phyloP scores from a whole-genome alignment of 2,888 invertebrate genomes.

The Morpho helenor region DNA sequence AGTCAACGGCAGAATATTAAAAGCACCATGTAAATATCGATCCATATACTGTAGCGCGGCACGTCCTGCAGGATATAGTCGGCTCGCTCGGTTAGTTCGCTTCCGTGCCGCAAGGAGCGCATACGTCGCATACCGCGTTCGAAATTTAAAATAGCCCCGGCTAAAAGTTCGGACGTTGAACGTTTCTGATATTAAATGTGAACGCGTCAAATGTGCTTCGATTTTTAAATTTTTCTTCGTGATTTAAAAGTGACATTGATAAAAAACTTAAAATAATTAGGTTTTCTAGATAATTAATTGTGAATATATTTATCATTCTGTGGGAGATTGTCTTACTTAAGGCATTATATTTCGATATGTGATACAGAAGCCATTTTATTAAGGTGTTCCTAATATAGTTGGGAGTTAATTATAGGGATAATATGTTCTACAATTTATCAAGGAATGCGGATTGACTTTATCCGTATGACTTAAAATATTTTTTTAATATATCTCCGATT shows the following conservation, averaged over 20 bases:
- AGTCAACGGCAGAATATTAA: slow-evolving; percentile 60
- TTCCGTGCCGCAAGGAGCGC: slow-evolving; percentile 63
- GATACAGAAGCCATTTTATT: slow-evolving; percentile 24
- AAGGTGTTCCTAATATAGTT: background rate
- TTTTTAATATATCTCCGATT: no score
- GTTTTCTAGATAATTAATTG: no score
- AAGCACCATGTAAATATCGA: slow-evolving; percentile 76
- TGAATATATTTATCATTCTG: no score
- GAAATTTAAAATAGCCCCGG: slow-evolving; percentile 44
- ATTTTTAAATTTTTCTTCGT: background rate
- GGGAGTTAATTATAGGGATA: background rate
- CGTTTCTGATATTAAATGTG: slow-evolving; percentile 3
- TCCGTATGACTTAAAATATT: no score
- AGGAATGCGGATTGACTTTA: no score
- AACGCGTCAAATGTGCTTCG: slow-evolving; percentile 8
- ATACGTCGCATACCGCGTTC: slow-evolving; percentile 57
- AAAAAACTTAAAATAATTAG: no score
- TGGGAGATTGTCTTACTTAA: slow-evolving; percentile 13
- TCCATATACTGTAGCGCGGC: slow-evolving; percentile 57
- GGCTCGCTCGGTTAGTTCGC: slow-evolving; percentile 56
- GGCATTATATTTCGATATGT: slow-evolving; percentile 13
- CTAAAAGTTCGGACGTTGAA: slow-evolving; percentile 9
- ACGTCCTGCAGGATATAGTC: slow-evolving; percentile 72
- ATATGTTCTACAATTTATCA: no score
- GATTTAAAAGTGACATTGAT: no score